phyloP scores from a whole-genome alignment of 1,140 invertebrate species.

The Micrasema minimum region DNA sequence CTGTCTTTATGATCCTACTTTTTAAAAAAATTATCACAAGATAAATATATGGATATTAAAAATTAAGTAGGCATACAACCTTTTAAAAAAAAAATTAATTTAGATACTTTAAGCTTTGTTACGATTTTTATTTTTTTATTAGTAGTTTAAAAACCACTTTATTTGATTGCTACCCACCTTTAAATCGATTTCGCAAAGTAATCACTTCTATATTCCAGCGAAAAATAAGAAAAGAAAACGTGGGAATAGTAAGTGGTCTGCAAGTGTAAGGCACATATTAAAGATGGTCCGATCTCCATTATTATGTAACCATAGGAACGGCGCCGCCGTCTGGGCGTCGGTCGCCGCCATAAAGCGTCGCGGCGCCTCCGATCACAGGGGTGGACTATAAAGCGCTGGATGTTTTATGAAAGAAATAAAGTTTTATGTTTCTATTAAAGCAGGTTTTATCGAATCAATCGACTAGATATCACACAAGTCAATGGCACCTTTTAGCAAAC shows the following conservation, averaged over 20 bases:
- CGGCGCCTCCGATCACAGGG: constrained; percentile 46
- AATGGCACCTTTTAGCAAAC: too few relatives aligned
- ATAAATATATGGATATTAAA: too few relatives aligned
- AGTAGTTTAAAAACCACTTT: too few relatives aligned
- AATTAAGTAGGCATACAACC: too few relatives aligned
- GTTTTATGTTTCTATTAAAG: constrained; percentile 24
- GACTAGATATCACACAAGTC: background rate
- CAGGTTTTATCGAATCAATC: constrained; percentile 21
- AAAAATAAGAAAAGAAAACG: constrained; percentile 32
- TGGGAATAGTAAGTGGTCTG: constrained; percentile 44
- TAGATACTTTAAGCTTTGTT: too few relatives aligned
- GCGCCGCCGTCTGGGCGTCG: constrained; percentile 52
- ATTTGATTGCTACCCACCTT: too few relatives aligned
- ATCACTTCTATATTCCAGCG: too few relatives aligned
- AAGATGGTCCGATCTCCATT: constrained; percentile 45
- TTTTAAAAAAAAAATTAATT: too few relatives aligned
- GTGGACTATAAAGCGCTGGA: constrained; percentile 15
- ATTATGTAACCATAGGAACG: constrained; percentile 51
- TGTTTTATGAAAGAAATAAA: constrained; percentile 10
- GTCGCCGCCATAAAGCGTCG: constrained; percentile 46
- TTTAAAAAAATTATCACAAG: too few relatives aligned
- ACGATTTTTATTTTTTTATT: too few relatives aligned
- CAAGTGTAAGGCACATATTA: constrained; percentile 34
- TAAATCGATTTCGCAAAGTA: too few relatives aligned
- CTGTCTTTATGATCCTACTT: too few relatives aligned